These are phyloP conservation scores for Spongilla lacustris DNA, from an alignment of 37 sponge, comb jelly and placozoan species.

Conservation along the genomic window DNA sequence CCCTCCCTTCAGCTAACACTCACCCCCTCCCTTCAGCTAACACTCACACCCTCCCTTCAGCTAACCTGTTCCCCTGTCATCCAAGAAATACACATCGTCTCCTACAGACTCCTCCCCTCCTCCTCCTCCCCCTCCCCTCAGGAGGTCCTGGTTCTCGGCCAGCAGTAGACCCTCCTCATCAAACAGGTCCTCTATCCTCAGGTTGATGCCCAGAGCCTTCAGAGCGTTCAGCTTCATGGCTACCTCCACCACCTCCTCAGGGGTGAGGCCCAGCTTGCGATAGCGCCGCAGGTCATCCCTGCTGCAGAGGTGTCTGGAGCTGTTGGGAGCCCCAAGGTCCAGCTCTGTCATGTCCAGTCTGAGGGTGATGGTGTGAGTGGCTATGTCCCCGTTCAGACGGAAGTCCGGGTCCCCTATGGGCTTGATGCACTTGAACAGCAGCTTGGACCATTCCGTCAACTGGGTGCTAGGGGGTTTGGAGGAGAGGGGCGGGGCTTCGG, in stretches of 20 bases:
- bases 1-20: not conserved
- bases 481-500: not conserved
- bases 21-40: not conserved
- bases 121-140: not conserved
- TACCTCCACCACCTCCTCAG: conserved; percentile 65
- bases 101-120: not conserved
- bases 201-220: conserved; percentile 47
- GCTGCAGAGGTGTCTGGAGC: not conserved
- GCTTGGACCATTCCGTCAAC: conserved; percentile 49
- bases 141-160: conserved; percentile 24
- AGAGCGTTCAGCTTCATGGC: conserved; percentile 62
- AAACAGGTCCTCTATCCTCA: conserved; percentile 70
- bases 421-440: conserved; percentile 67
- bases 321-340: conserved; percentile 38
- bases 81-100: conserved; percentile 30
- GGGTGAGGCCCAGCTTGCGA: conserved; percentile 34
- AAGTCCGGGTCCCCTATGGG: conserved; percentile 76
- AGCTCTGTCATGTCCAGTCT: conserved; percentile 66
- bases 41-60: not conserved
- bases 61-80: conserved; percentile 14
- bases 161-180: conserved; percentile 60
- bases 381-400: conserved; percentile 59
- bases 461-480: conserved; percentile 11
- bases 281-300: conserved; percentile 27
- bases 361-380: conserved; percentile 68